These are phyloP conservation scores for Sicus ferrugineus DNA, from an alignment of 2,888 invertebrate genomes.

Conservation along the genomic window DNA sequence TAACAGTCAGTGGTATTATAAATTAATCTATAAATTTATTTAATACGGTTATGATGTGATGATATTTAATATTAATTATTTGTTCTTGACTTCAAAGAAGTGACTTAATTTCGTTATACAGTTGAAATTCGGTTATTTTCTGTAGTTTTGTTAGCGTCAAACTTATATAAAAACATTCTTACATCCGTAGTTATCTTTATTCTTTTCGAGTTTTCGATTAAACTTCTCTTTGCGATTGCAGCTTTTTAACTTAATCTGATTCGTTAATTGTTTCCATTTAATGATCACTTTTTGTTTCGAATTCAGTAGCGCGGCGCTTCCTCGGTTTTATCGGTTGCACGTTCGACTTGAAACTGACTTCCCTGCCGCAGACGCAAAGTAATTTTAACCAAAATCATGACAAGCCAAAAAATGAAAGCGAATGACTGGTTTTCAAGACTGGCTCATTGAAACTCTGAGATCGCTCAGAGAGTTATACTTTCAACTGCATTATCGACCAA, in stretches of 20 bases:
- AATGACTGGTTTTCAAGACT: not conserved
- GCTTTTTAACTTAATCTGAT: too few relatives aligned
- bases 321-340: slow-evolving; percentile 33
- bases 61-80: not conserved
- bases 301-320: not conserved
- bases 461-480: not conserved
- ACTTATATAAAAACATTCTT: not conserved
- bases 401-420: slow-evolving; percentile 25
- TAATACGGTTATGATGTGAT: not conserved
- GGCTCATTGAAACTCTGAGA: not conserved
- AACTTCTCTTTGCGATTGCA: too few relatives aligned
- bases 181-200: too few relatives aligned
- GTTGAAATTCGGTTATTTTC: too few relatives aligned
- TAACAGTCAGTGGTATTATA: too few relatives aligned
- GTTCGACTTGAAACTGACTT: slow-evolving; percentile 38
- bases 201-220: too few relatives aligned
- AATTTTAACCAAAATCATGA: slow-evolving; percentile 18
- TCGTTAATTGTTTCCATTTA: not conserved
- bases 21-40: too few relatives aligned
- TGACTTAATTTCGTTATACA: too few relatives aligned
- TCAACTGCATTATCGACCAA: slow-evolving; percentile 19
- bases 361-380: slow-evolving; percentile 3
- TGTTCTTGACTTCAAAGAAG: not conserved
- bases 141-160: not conserved
- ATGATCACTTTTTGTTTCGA: not conserved